Conservation (phyloP, 2,797 vertebrate genomes). For the Sandelia bainsii region DNA sequence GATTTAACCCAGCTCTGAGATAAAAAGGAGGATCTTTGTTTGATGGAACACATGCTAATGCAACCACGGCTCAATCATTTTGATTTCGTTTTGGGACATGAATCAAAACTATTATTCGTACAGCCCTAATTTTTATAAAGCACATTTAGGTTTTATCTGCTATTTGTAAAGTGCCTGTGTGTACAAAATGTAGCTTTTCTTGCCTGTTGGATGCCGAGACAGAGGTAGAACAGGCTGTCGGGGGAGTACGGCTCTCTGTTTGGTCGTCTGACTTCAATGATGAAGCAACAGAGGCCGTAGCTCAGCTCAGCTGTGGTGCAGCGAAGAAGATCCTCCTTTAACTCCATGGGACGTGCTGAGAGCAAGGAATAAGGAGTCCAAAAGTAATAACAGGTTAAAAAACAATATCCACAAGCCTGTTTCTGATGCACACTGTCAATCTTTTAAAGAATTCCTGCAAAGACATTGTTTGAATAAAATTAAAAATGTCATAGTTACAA, state of each 20-base stretch:
- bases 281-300: constrained; percentile 95
- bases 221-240: constrained; percentile 98
- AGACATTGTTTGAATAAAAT: neutral
- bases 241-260: constrained; percentile 91
- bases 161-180: neutral
- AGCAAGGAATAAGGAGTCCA: neutral
- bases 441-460: too few species aligned
- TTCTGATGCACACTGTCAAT: neutral
- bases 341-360: constrained; percentile 88
- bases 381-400: neutral
- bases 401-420: neutral
- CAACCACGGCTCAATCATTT: too few species aligned
- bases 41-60: too few species aligned
- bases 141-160: neutral
- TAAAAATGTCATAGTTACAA: too few species aligned
- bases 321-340: constrained; percentile 93
- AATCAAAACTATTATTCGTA: too few species aligned
- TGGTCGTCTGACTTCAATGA: constrained; percentile 92
- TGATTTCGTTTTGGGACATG: too few species aligned
- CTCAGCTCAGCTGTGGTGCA: constrained; percentile 95
- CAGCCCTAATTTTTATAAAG: too few species aligned
- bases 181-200: constrained; percentile 14
- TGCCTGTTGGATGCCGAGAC: constrained; percentile 98
- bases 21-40: too few species aligned
- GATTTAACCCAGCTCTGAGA: too few species aligned